Conservation (phyloP, 2,797 vertebrate genomes). For the Malacoraja senta region DNA sequence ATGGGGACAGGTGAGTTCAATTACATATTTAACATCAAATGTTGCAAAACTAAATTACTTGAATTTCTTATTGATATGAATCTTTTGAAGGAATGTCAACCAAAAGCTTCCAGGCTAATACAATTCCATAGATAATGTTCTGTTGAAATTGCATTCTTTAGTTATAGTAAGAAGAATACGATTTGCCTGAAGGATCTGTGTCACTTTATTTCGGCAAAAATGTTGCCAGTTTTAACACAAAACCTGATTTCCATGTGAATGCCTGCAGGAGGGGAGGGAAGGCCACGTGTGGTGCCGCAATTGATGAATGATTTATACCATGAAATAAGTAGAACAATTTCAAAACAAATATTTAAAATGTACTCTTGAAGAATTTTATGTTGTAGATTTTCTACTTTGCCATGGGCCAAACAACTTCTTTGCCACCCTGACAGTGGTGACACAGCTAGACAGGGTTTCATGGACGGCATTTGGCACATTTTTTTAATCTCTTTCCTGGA, state of each 20-base stretch:
- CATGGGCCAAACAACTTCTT: background rate
- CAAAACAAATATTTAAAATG: background rate
- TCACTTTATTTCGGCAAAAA: background rate
- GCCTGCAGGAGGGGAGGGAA: background rate
- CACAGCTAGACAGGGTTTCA: too few species aligned
- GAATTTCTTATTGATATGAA: background rate
- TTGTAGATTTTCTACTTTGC: background rate
- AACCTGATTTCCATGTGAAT: background rate
- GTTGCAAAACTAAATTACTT: background rate
- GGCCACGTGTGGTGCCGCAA: background rate
- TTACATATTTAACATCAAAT: background rate
- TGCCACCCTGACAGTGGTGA: too few species aligned
- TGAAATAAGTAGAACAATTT: background rate
- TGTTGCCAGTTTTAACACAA: background rate
- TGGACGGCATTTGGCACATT: too few species aligned
- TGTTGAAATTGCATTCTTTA: background rate
- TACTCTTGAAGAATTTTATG: background rate
- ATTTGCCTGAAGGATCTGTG: background rate
- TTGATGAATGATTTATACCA: background rate
- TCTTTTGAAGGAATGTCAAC: background rate
- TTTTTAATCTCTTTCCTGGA: too few species aligned
- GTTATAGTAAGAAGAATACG: background rate
- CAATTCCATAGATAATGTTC: background rate
- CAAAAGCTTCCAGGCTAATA: background rate
- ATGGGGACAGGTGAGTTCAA: background rate